Evolutionary conservation across 1,140 invertebrate genomes (phyloP).

Genomic region (Dysdera silvatica): DNA sequence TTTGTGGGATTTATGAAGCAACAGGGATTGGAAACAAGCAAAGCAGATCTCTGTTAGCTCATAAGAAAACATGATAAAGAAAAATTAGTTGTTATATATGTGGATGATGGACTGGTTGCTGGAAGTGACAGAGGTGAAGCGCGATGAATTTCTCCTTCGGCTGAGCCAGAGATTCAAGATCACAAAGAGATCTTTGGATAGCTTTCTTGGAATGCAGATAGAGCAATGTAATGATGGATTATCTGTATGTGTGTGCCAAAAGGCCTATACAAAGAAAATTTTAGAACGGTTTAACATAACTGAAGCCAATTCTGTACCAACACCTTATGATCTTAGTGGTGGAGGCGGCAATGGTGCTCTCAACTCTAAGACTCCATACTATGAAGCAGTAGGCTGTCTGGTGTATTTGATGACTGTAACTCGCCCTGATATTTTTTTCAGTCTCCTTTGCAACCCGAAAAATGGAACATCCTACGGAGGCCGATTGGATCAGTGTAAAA

Average conservation of each 20-base stretch:
- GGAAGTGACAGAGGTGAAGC: neutral
- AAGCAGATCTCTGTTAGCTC: conserved; percentile 24
- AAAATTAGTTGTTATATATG: conserved; percentile 10
- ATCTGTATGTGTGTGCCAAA: conserved; percentile 18
- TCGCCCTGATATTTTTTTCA: conserved; percentile 47
- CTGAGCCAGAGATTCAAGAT: conserved; percentile 17
- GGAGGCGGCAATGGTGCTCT: neutral
- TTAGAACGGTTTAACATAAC: conserved; percentile 27
- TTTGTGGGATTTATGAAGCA: neutral
- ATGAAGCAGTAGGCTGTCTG: conserved; percentile 32
- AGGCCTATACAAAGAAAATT: conserved; percentile 14
- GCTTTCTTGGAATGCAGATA: conserved; percentile 26
- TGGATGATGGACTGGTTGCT: conserved; percentile 28
- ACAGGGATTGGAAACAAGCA: neutral
- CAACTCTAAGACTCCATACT: conserved; percentile 7
- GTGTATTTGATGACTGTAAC: conserved; percentile 44
- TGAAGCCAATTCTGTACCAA: conserved; percentile 29
- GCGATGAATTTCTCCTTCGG: neutral
- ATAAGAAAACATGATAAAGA: neutral
- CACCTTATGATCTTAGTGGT: neutral
- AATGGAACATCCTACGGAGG: neutral
- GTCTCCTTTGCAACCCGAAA: conserved; percentile 16
- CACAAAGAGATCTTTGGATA: neutral
- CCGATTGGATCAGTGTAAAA: conserved; percentile 40
- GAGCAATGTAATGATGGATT: neutral